phyloP scores from a whole-genome alignment of 2,113 vertebrate genomes.

The Columba janthina region DNA sequence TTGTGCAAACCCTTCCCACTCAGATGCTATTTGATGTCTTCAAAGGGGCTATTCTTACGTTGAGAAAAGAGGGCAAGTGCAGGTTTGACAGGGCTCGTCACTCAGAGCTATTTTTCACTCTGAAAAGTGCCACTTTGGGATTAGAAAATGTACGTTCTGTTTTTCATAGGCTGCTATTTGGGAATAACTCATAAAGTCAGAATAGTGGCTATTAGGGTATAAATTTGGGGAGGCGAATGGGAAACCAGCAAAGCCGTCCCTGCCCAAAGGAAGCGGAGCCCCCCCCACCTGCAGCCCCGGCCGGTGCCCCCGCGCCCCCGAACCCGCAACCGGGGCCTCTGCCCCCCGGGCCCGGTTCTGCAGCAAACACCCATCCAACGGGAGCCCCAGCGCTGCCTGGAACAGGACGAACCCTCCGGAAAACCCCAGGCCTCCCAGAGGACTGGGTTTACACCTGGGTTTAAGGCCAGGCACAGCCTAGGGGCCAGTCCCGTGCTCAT shows the following conservation, averaged over 20 bases:
- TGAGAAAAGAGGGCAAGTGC: not conserved
- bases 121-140: not conserved
- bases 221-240: not conserved
- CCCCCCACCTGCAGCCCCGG: too few relatives aligned
- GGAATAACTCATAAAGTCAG: not conserved
- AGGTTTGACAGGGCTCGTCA: not conserved
- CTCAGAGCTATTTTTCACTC: not conserved
- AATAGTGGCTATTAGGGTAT: not conserved
- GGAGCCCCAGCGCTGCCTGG: not conserved
- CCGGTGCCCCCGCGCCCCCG: too few relatives aligned
- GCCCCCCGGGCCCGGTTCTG: not conserved
- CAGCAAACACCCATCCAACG: not conserved
- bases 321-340: too few relatives aligned
- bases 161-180: not conserved
- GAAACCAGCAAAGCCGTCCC: not conserved
- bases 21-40: not conserved
- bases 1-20: not conserved
- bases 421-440: not conserved
- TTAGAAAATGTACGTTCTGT: not conserved
- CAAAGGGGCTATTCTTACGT: not conserved
- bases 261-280: too few relatives aligned
- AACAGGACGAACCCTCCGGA: not conserved
- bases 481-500: not conserved
- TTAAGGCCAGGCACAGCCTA: not conserved
- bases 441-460: not conserved